Evolutionary conservation across 2,888 invertebrate species (phyloP), one percentile per base, ranked within the genome.

Genomic region (Trisateles emortualis): DNA sequence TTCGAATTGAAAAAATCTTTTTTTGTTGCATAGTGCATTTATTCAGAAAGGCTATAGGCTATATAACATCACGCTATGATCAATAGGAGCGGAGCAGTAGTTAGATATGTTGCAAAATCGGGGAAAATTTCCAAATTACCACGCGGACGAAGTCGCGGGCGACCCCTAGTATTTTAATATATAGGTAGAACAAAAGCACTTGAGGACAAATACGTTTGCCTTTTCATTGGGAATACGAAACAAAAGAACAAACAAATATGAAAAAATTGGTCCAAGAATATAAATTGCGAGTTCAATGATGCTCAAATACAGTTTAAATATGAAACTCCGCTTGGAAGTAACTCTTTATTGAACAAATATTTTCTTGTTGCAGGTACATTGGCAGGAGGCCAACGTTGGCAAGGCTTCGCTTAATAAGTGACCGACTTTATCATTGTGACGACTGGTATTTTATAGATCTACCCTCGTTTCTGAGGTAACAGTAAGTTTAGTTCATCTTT

Each of bases 351-450:
- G 50, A 72, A 61, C 41, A 50, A 71, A 72, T 70, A 68, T 70
- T 72, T 69, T 55, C 56, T 69, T 69, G 70, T 72, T 72, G 17
- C 70, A 69, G 68, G 73, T 69, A 72, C 14, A 30, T 32, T 69
- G 68, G 68, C 74, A 33, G 19, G 26, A 17, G 4, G 53, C 68
- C 68, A 63, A 64, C 50, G 55, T 55, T 56, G 62, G 45, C 22
- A 30, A 44, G 36, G 51, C 55, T 45, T 32, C 64, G 65, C 68
- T 74, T 75, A 76, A 77, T 78, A 78, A 78, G 74, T 79, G 67
- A 75, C 76, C 75, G 62, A 71, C 68, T 71, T 79, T 76, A 69
- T 69, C 72, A 68, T 58, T 62, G 60, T 61, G 65, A 60, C 55
- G 54, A 55, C 45, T 47, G 32, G 40, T 47, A 46, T 30, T 41